Percentiles rank a stretch among this genome's conserved stretches.
Evolutionary conservation across 2,888 invertebrate genomes (phyloP).

Genomic region (Sminthurinus aureus): DNA sequence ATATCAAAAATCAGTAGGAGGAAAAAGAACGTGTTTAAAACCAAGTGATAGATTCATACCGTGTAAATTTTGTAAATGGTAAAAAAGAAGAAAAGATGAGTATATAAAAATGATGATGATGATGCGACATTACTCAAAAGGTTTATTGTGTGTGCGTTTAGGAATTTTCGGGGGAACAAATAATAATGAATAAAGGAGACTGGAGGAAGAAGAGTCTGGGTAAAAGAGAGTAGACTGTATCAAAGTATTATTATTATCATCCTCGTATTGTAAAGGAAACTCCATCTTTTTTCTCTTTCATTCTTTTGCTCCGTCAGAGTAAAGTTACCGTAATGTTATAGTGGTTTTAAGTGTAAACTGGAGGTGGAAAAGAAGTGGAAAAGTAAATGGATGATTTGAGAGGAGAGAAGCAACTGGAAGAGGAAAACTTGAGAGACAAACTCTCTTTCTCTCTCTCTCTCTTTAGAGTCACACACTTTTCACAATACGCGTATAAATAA

Average conservation of each 20-base stretch:
- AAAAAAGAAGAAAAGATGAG: too few relatives aligned
- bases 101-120: slow-evolving; percentile 3
- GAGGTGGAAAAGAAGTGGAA: slow-evolving; percentile 32
- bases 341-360: slow-evolving; percentile 30
- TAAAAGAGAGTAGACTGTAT: neutral
- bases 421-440: slow-evolving; percentile 21
- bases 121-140: slow-evolving; percentile 19
- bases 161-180: slow-evolving; percentile 22
- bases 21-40: slow-evolving; percentile 9
- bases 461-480: slow-evolving; percentile 16
- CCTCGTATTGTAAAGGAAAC: slow-evolving; percentile 9
- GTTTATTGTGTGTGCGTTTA: slow-evolving; percentile 22
- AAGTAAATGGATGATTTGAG: slow-evolving; percentile 50
- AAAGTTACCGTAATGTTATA: neutral
- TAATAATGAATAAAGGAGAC: too few relatives aligned
- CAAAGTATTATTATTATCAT: too few relatives aligned
- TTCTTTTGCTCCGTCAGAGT: too few relatives aligned
- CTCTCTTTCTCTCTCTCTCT: neutral
- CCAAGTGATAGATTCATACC: slow-evolving; percentile 23
- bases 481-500: neutral
- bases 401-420: neutral
- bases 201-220: slow-evolving; percentile 9
- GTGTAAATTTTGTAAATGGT: too few relatives aligned
- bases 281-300: neutral
- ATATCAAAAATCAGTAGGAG: neutral